A percentile compares a stretch with the other conserved stretches of the same genome.
Evolutionary conservation across 2,797 vertebrate species (phyloP).

Genomic region (Arnoldichthys spilopterus): DNA sequence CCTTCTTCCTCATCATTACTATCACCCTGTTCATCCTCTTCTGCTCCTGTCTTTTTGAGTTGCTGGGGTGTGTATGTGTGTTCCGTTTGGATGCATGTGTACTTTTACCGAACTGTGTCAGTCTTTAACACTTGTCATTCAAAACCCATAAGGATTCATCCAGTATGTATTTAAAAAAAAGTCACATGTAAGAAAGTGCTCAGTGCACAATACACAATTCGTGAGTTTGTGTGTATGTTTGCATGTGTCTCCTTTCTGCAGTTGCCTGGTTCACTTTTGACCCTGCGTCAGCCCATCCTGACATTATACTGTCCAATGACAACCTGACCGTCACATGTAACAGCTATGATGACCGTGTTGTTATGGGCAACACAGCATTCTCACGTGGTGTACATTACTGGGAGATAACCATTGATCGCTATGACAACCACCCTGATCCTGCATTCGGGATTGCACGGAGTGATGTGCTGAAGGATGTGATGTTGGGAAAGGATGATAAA

Average conservation of each 20-base stretch:
- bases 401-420: slow-evolving; percentile 95
- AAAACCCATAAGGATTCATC: slow-evolving; percentile 25
- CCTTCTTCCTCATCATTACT: slow-evolving; percentile 7
- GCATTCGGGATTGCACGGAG: slow-evolving; percentile 91
- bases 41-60: slow-evolving; percentile 22
- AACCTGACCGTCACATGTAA: slow-evolving; percentile 97
- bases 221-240: slow-evolving; percentile 40
- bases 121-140: slow-evolving; percentile 12
- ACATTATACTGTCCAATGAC: slow-evolving; percentile 97
- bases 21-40: slow-evolving; percentile 22
- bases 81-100: slow-evolving; percentile 28
- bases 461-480: slow-evolving; percentile 95
- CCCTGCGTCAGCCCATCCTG: slow-evolving; percentile 88
- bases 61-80: slow-evolving; percentile 19
- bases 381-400: slow-evolving; percentile 97
- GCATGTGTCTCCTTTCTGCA: slow-evolving; percentile 65
- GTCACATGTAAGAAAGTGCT: background rate
- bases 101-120: slow-evolving; percentile 19
- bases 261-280: slow-evolving; percentile 98
- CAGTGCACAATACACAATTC: background rate
- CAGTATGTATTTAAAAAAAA: background rate
- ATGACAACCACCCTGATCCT: slow-evolving; percentile 97
- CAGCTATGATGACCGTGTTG: slow-evolving; percentile 97
- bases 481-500: slow-evolving; percentile 98
- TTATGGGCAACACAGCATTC: slow-evolving; percentile 91